Evolutionary conservation across 2,888 invertebrate species (phyloP), one percentile per base, ranked within the genome.

Genomic region (Bembecia ichneumoniformis): DNA sequence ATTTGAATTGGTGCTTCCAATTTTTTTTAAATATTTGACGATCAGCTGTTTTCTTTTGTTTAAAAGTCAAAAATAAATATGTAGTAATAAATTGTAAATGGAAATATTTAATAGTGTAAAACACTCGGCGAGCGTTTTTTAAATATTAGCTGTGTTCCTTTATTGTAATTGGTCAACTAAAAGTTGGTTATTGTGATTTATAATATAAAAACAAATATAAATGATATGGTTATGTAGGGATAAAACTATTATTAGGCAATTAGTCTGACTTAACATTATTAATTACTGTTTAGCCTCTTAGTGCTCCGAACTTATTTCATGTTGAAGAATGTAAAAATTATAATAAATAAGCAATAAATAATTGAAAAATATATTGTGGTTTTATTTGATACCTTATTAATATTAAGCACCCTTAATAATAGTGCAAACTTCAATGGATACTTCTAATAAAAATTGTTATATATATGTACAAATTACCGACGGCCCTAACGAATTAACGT

Each of bases 121-220:
- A 78, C 78, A 78, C 77, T 72, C 65, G 62, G 3, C 63, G 71
- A 51, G 69, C 58, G 61, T 68, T 68, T 67, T 52, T 48, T 74
- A 56, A 62, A 56, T 52, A 55, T 55, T 59, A 74, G 40, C 40
- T 75, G 71, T 74, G 78, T 80, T 78, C 79, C 77, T 80, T 80
- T 67, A 64, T 61, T 68, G 64, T 57, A 60, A 61, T 60, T 80
- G 71, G 71, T 79, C 83, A 81, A 83, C 86, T 86, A 52, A 79
- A 84, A 86, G 86, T 86, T 87, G 86, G 66, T 78, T 7, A 77
- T 80, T 86, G 86, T 86, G 84, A 84, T 87, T 83, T 83, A 78
- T 77, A 72, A 76, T 76, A 77, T 71, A 73, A 66, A 64, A 20
- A 20, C 9, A 28, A 9, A 28, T 9, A 28, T 28, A 28, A 11